A percentile compares a stretch with the other conserved stretches of the same genome.
These are phyloP conservation scores for Myiotriccus ornatus DNA, from an alignment of 2,797 vertebrate species.

Conservation along the genomic window DNA sequence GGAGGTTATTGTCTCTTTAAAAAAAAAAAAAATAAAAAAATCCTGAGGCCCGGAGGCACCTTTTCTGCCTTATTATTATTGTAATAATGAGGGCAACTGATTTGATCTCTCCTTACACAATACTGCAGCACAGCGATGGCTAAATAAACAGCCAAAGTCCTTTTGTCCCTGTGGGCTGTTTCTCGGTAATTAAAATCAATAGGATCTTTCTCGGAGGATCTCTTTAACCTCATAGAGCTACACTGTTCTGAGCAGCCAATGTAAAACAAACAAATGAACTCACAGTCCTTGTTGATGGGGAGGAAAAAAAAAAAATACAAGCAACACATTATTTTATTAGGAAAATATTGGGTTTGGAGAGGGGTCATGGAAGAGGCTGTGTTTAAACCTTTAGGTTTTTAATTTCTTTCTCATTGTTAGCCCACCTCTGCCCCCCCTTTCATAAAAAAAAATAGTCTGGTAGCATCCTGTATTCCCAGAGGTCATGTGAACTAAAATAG, in stretches of 20 bases:
- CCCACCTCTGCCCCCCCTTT: not conserved
- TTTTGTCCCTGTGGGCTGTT: constrained; percentile 91
- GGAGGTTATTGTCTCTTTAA: constrained; percentile 74
- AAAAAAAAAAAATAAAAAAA: constrained; percentile 69
- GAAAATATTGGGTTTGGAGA: constrained; percentile 2
- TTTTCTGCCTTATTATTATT: constrained; percentile 90
- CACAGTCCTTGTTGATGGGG: constrained; percentile 13
- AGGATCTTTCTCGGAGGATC: constrained; percentile 89
- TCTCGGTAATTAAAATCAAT: constrained; percentile 99
- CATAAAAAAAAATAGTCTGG: not conserved
- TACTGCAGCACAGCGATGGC: constrained; percentile 81
- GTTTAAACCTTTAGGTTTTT: constrained; percentile 19
- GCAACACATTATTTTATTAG: constrained; percentile 42
- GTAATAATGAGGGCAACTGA: constrained; percentile 91
- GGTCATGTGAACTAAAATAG: constrained; percentile 45
- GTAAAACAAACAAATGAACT: constrained; percentile 74
- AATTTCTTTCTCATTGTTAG: not conserved
- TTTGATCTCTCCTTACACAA: constrained; percentile 94
- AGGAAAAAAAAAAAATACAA: not conserved
- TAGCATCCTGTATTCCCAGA: constrained; percentile 27
- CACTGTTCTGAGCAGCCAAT: constrained; percentile 62
- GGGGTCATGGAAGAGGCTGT: not conserved
- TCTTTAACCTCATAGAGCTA: constrained; percentile 80
- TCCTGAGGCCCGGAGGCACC: constrained; percentile 79
- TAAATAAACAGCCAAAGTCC: constrained; percentile 93